These are phyloP conservation scores for Apteryx owenii DNA, from an alignment of 2,113 vertebrate species.

Conservation along the genomic window DNA sequence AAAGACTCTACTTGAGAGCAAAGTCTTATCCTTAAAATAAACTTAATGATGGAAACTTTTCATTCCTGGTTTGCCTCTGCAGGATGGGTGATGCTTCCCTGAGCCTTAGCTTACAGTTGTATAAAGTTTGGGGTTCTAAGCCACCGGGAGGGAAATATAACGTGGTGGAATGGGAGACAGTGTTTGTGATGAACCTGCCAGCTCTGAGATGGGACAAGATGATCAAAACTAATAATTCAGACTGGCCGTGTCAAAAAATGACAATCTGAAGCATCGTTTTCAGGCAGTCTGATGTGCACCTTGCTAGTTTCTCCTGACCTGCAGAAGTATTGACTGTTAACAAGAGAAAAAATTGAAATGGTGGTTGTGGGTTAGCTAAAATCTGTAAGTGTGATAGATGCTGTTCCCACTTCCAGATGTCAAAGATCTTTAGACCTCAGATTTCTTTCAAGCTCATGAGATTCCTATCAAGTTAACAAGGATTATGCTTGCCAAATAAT, in stretches of 20 bases:
- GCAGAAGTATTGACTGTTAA: neutral
- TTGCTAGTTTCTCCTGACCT: neutral
- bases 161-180: accelerated
- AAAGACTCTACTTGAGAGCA: neutral
- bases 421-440: neutral
- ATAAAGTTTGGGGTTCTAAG: accelerated
- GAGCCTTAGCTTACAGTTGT: neutral
- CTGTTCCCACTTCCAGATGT: neutral
- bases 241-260: neutral
- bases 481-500: neutral
- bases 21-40: neutral
- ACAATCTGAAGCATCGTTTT: accelerated
- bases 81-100: neutral
- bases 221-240: neutral
- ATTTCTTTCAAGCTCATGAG: neutral
- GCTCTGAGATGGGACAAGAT: neutral
- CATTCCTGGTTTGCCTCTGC: neutral
- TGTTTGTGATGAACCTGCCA: neutral
- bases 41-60: neutral
- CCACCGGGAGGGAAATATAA: accelerated
- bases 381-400: neutral
- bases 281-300: neutral
- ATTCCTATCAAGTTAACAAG: neutral
- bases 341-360: neutral
- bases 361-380: neutral